Percentiles rank a stretch among this genome's conserved stretches.
phyloP scores from a whole-genome alignment of 2,113 vertebrate species.

The Chascanopsetta lugubris region DNA sequence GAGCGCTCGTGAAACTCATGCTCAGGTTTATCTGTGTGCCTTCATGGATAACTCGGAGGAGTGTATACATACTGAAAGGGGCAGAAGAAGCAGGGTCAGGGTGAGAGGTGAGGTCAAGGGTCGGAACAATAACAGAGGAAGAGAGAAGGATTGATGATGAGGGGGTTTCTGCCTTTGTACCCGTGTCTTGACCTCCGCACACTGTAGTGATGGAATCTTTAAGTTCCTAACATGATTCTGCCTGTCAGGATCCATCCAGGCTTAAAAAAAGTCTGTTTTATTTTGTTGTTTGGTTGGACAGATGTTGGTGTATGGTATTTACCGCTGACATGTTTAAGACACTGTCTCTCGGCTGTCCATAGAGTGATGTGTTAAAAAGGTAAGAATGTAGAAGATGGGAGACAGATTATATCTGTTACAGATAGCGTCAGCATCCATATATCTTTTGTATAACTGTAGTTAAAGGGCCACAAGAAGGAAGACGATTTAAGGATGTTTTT shows the following conservation, averaged over 20 bases:
- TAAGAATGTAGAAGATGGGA: background rate
- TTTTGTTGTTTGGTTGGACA: too few relatives aligned
- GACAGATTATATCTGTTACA: background rate
- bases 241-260: too few relatives aligned
- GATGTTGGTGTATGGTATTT: too few relatives aligned
- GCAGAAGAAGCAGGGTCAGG: constrained; percentile 7
- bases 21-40: constrained; percentile 31
- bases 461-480: too few relatives aligned
- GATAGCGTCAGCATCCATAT: background rate
- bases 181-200: background rate
- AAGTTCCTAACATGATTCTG: background rate
- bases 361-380: background rate
- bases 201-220: background rate
- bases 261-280: too few relatives aligned
- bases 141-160: constrained; percentile 4
- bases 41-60: constrained; percentile 6
- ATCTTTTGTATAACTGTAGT: background rate
- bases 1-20: constrained; percentile 56
- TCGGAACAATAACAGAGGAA: constrained; percentile 15
- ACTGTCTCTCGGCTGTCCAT: too few relatives aligned
- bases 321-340: too few relatives aligned
- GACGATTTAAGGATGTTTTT: too few relatives aligned
- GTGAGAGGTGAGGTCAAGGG: constrained; percentile 38
- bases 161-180: background rate
- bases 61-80: background rate